Evolutionary conservation across 2,797 vertebrate genomes (phyloP).

Genomic region (Fundulus diaphanus): DNA sequence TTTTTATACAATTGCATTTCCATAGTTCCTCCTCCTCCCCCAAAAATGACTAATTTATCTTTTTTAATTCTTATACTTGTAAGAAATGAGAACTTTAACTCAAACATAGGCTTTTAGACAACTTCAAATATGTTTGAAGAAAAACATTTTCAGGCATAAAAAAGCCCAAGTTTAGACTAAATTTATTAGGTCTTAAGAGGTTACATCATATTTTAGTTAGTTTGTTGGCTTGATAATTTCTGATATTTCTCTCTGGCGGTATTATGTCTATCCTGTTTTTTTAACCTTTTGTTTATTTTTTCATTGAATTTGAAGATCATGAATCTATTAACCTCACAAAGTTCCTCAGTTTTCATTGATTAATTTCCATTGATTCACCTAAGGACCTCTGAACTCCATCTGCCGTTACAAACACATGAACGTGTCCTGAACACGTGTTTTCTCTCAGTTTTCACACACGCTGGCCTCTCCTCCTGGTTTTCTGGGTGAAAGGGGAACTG

Average conservation of each 20-base stretch:
- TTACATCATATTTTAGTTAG: background rate
- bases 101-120: no score
- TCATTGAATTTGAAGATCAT: background rate
- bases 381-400: background rate
- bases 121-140: no score
- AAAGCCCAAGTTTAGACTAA: no score
- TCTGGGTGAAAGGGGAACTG: slow-evolving; percentile 69
- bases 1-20: background rate
- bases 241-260: background rate
- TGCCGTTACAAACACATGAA: background rate
- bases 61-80: background rate
- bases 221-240: background rate
- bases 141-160: no score
- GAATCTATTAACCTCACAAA: background rate
- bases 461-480: slow-evolving; percentile 29
- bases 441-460: background rate
- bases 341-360: background rate
- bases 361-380: no score
- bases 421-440: slow-evolving; percentile 11
- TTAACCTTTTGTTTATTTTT: background rate
- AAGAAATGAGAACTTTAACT: no score
- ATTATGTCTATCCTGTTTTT: background rate
- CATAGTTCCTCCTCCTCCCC: background rate
- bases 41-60: background rate
- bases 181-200: no score